Base-by-base conservation (phyloP, 2,113 vertebrate species). In the Microtus pennsylvanicus region DNA sequence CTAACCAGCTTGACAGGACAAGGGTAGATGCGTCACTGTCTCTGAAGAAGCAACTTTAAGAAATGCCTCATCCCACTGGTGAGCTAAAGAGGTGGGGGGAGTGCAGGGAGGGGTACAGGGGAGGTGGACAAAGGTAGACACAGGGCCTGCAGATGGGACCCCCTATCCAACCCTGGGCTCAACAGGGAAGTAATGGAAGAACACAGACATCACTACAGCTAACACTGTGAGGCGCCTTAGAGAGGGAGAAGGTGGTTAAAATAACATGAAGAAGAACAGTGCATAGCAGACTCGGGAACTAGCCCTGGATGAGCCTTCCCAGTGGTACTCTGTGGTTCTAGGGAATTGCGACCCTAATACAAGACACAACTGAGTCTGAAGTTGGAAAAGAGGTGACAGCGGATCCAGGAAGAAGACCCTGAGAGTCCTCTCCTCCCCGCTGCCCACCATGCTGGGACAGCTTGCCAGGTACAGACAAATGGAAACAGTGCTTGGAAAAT, bases 371-470 rank as follows among this genome's bases (percentile, higher is more conserved):
- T 30, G 47, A 78, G n/a, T 16, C 67, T 38, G 86, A 58, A 35
- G 16, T 33, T 11, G 17, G 30, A 86, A 17, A 61, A 55, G 12
- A 33, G 24, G 11, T 22, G 30, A 69, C 30, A 88, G 42, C 30
- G 78, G n/a, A 17, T 55, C 10, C 22, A 52, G 78, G 26, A 58
- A 65, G 50, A n/a, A 65, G 50, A n/a, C 19, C 4, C 38, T 7
- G 45, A 45, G n/a, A 52, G 26, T 33, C 55, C 50, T 76, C 12
- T 61, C 52, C 35, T 63, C 19, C 38, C 61, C 1, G 11, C 8
- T 1, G 0, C 4, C 24, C 26, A 88, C 4, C 5, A 67, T 2
- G 22, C n/a, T 63, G 13, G 7, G 0, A 74, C 17, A 61, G 12
- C 10, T 50, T 87, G 74, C 58, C 42, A 77, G 17, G 10, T 61